Conservation (phyloP, 2,888 invertebrate genomes). For the Heterodera filipjevi region DNA sequence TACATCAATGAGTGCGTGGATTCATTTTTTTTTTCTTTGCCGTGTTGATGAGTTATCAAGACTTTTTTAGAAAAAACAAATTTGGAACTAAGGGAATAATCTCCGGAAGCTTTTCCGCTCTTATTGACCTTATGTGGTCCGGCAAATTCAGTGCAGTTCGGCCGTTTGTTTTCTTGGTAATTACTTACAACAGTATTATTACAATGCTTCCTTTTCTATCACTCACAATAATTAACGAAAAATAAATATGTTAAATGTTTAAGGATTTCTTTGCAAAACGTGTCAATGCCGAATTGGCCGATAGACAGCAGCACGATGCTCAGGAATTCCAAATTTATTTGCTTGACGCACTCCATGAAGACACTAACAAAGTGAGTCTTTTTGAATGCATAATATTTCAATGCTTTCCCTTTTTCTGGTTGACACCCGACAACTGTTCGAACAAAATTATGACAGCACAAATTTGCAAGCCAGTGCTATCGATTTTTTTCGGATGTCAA, state of each 20-base stretch:
- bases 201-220: neutral
- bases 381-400: conserved; percentile 1
- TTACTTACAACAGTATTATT: conserved; percentile 12
- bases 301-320: conserved; percentile 70
- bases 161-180: conserved; percentile 51
- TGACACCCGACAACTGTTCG: conserved; percentile 45
- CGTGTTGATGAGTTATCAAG: too few species aligned
- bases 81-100: conserved; percentile 57
- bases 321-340: conserved; percentile 71
- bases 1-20: conserved; percentile 27
- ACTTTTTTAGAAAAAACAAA: conserved; percentile 43
- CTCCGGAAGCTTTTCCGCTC: conserved; percentile 54
- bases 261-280: conserved; percentile 47
- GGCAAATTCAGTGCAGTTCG: conserved; percentile 50
- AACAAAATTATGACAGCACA: conserved; percentile 56
- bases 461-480: conserved; percentile 46
- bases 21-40: conserved; percentile 31
- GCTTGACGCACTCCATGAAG: conserved; percentile 67
- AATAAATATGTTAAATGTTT: too few species aligned
- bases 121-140: conserved; percentile 54
- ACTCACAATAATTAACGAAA: too few species aligned
- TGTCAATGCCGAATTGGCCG: conserved; percentile 48
- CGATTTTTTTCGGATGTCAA: conserved; percentile 46
- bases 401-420: conserved; percentile 31
- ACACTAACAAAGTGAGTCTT: conserved; percentile 53